These are phyloP conservation scores for Eublepharis macularius DNA, from an alignment of 2,113 vertebrate species.

Conservation along the genomic window DNA sequence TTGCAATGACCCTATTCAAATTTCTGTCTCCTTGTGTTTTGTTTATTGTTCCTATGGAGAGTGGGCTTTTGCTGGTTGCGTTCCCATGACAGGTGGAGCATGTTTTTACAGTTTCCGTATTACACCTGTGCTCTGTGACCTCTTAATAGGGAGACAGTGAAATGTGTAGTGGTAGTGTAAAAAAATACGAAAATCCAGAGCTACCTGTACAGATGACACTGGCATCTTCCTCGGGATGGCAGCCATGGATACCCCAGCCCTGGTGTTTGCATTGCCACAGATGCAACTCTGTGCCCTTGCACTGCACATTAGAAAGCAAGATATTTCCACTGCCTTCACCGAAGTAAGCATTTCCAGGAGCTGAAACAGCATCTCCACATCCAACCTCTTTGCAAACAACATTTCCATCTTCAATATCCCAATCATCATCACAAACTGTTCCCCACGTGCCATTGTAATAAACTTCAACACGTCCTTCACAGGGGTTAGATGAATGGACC, in stretches of 20 bases:
- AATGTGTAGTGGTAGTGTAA: not conserved
- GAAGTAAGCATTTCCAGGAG: conserved; percentile 31
- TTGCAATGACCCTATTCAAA: not conserved
- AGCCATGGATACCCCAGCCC: conserved; percentile 58
- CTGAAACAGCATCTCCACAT: conserved; percentile 49
- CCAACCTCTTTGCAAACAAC: conserved; percentile 36
- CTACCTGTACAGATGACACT: conserved; percentile 62
- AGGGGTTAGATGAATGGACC: not conserved
- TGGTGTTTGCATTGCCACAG: conserved; percentile 30
- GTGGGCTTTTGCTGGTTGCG: not conserved
- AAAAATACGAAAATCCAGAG: accelerated
- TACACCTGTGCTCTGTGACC: not conserved
- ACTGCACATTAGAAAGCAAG: conserved; percentile 33
- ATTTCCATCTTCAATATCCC: conserved; percentile 50
- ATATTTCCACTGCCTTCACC: conserved; percentile 53
- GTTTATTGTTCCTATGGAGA: not conserved
- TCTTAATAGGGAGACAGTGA: not conserved
- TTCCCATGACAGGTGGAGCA: not conserved
- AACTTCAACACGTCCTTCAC: conserved; percentile 33
- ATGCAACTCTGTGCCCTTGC: not conserved
- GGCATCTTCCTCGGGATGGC: conserved; percentile 40
- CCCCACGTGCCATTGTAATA: conserved; percentile 32
- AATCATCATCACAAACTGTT: conserved; percentile 59
- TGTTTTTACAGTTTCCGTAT: not conserved
- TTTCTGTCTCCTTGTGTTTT: not conserved